phyloP scores from a whole-genome alignment of 2,113 vertebrate species.

The Stomatorhinus ivindoensis region DNA sequence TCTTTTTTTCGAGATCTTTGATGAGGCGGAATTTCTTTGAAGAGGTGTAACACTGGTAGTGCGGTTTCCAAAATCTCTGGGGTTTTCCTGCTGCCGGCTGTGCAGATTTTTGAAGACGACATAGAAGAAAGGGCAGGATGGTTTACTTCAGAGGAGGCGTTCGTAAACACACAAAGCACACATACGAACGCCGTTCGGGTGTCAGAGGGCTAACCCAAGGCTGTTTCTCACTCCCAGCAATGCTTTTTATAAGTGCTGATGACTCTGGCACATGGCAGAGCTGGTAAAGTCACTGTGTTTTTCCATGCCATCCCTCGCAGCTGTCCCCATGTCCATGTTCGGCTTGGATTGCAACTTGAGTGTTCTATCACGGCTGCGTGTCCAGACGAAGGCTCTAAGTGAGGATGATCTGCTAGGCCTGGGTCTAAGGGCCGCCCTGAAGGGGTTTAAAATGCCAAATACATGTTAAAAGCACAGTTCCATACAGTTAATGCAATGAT shows the following conservation, averaged over 20 bases:
- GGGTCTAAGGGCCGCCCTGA: background rate
- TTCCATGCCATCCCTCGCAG: background rate
- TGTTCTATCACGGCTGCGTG: background rate
- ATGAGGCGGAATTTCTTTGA: background rate
- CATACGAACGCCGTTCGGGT: background rate
- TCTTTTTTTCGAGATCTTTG: background rate
- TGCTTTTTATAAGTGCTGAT: background rate
- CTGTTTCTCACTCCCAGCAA: background rate
- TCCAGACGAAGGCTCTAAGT: background rate
- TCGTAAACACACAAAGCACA: constrained; percentile 28
- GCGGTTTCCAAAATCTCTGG: constrained; percentile 20
- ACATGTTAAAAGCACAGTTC: background rate
- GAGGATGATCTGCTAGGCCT: background rate
- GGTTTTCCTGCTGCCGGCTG: constrained; percentile 11
- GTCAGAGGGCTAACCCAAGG: background rate
- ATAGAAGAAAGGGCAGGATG: background rate
- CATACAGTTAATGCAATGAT: background rate
- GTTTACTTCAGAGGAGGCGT: background rate
- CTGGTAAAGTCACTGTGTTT: background rate
- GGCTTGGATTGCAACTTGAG: background rate
- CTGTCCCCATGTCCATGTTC: background rate
- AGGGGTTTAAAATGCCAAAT: background rate
- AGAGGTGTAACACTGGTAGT: constrained; percentile 9
- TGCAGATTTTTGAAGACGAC: background rate
- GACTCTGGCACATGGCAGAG: background rate